phyloP scores from a whole-genome alignment of 2,888 invertebrate genomes.

The Spialia ferax region DNA sequence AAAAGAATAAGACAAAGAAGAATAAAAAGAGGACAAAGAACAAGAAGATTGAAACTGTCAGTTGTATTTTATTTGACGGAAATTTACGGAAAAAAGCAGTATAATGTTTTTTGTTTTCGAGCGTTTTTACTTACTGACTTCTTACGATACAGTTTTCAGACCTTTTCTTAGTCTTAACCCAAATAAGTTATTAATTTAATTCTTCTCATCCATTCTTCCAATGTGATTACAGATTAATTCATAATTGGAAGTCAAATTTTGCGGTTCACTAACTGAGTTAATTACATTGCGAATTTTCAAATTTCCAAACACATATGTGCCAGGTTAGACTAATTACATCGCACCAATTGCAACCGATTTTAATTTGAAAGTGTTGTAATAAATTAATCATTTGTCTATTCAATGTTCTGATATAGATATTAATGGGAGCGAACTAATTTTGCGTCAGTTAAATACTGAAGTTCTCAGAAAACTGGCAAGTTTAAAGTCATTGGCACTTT shows the following conservation, averaged over 20 bases:
- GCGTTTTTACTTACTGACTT: too few species aligned
- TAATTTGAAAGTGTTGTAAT: conserved; percentile 22
- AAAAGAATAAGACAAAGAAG: too few species aligned
- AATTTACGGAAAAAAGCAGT: too few species aligned
- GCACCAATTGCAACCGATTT: conserved; percentile 22
- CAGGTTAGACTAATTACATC: conserved; percentile 16
- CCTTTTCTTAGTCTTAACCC: too few species aligned
- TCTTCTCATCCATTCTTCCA: not conserved
- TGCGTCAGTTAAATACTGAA: too few species aligned
- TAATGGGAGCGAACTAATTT: not conserved
- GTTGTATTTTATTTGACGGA: too few species aligned
- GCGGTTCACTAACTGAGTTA: conserved; percentile 11
- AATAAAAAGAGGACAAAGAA: too few species aligned
- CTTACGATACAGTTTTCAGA: too few species aligned
- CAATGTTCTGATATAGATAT: not conserved
- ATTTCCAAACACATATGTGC: conserved; percentile 13
- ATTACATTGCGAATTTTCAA: conserved; percentile 21
- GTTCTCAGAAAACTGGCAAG: too few species aligned
- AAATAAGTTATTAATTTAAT: not conserved
- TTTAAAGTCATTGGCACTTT: too few species aligned
- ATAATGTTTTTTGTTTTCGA: too few species aligned
- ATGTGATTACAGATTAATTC: not conserved
- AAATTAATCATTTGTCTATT: not conserved
- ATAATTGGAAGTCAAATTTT: conserved; percentile 18
- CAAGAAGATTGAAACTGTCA: too few species aligned